Evolutionary conservation across 35 echinoderm and acorn worm species (phyloP).

Genomic region (Chiridota heheva): DNA sequence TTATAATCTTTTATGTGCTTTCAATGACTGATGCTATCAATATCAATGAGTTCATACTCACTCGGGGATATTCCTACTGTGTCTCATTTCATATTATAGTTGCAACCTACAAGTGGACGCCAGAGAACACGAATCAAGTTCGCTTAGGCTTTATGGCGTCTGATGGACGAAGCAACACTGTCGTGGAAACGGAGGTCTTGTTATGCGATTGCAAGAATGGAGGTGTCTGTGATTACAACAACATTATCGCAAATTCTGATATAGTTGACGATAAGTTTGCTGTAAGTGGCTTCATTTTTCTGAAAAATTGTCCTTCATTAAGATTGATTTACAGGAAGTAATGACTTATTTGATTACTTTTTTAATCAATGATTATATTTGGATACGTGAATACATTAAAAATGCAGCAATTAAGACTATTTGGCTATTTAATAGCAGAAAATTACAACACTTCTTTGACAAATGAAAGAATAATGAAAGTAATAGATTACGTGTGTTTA

Average conservation of each 20-base stretch:
- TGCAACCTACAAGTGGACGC: slow-evolving; percentile 75
- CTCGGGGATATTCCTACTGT: not conserved
- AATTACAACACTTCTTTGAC: no score
- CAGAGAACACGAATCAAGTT: slow-evolving; percentile 43
- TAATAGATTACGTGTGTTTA: no score
- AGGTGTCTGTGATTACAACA: slow-evolving; percentile 64
- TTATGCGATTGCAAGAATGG: slow-evolving; percentile 78
- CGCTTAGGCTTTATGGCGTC: slow-evolving; percentile 55
- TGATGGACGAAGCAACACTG: slow-evolving; percentile 46
- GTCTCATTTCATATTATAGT: slow-evolving; percentile 27
- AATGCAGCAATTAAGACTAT: no score
- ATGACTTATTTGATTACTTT: not conserved
- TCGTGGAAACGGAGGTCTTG: slow-evolving; percentile 42
- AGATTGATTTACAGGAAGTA: no score
- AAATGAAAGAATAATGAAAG: no score
- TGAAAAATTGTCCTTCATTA: no score
- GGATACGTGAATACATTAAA: no score
- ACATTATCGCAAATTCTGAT: slow-evolving; percentile 40
- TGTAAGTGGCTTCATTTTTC: slow-evolving; percentile 32
- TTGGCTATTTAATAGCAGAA: no score
- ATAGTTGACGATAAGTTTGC: slow-evolving; percentile 65
- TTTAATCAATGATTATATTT: not conserved
- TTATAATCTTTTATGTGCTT: not conserved
- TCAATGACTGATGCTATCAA: not conserved
- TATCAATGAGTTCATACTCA: not conserved